A percentile compares a stretch with the other conserved stretches of the same genome.
Conservation (phyloP, 2,888 invertebrate species). For the Stramonita haemastoma region DNA sequence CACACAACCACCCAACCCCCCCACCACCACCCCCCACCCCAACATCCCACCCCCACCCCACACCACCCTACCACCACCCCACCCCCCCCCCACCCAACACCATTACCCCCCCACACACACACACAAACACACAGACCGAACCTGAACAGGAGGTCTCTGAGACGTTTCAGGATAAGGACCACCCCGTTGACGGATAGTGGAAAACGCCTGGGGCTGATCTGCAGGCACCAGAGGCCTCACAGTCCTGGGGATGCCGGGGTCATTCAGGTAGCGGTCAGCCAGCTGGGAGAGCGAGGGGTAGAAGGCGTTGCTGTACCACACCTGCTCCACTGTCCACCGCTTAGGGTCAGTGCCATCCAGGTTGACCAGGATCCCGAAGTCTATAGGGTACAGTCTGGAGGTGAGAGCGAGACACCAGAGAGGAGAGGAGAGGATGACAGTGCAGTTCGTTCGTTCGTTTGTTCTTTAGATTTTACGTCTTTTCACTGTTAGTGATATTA, state of each 20-base stretch:
- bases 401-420: no score
- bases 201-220: constrained; percentile 35
- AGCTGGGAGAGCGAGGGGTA: constrained; percentile 54
- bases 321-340: constrained; percentile 54
- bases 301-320: constrained; percentile 56
- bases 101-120: background rate
- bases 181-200: constrained; percentile 51
- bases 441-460: no score
- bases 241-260: constrained; percentile 27
- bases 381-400: constrained; percentile 53
- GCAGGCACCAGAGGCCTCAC: constrained; percentile 2
- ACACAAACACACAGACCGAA: background rate
- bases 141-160: constrained; percentile 55
- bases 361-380: constrained; percentile 60
- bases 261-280: constrained; percentile 46
- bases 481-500: no score
- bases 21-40: background rate
- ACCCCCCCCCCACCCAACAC: background rate
- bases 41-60: background rate
- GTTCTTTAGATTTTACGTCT: no score
- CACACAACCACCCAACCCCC: background rate
- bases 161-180: constrained; percentile 50
- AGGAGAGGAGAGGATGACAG: no score
- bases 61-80: background rate
- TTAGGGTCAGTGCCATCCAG: constrained; percentile 53